Conservation (phyloP, 2,888 invertebrate species). For the Frankliniella intonsa region DNA sequence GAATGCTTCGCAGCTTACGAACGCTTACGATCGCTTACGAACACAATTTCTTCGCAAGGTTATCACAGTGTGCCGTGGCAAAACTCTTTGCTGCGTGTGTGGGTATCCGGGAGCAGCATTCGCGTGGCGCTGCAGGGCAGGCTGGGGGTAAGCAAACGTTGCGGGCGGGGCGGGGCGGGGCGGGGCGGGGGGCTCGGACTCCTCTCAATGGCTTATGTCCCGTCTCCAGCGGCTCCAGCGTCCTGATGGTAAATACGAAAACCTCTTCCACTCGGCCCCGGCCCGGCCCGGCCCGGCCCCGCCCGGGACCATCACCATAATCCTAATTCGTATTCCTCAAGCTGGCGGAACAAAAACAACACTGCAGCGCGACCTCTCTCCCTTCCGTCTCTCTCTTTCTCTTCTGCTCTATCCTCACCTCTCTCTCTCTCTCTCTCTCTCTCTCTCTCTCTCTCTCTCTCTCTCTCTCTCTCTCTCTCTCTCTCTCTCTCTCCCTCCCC, state of each 20-base stretch:
- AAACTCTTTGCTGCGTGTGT: too few species aligned
- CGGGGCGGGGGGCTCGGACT: background rate
- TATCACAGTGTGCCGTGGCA: too few species aligned
- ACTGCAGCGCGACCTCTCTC: background rate
- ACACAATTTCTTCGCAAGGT: too few species aligned
- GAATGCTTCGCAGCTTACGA: too few species aligned
- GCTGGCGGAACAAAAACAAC: conserved; percentile 19
- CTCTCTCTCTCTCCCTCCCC: background rate
- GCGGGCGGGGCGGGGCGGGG: conserved; percentile 2
- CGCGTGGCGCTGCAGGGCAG: background rate
- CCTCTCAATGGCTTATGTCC: background rate
- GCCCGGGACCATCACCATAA: conserved; percentile 18
- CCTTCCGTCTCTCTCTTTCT: background rate
- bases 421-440: background rate
- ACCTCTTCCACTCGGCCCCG: background rate
- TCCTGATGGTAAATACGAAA: conserved; percentile 11
- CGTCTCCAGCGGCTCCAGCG: background rate
- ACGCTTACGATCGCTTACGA: too few species aligned
- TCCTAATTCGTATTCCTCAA: conserved; percentile 25
- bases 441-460: background rate
- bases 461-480: background rate
- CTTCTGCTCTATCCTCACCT: background rate
- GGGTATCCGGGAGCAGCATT: too few species aligned
- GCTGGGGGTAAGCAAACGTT: background rate
- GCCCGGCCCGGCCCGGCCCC: background rate